Conservation (phyloP, 2,113 vertebrate species). For the Leiothrix lutea region DNA sequence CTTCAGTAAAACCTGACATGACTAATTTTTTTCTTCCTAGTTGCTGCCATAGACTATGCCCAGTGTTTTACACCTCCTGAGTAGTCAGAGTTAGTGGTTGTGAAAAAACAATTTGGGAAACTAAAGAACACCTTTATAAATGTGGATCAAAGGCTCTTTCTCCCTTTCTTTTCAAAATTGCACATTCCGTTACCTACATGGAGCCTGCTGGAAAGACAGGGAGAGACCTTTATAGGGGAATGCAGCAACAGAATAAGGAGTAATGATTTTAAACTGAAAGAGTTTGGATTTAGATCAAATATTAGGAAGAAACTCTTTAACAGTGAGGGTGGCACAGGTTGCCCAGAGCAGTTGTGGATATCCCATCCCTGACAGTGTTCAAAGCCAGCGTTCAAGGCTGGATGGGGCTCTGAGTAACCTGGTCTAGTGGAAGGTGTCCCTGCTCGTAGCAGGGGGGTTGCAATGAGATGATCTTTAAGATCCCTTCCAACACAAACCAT, state of each 20-base stretch:
- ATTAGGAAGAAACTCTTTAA: background rate
- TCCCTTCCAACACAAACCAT: background rate
- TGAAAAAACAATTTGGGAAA: background rate
- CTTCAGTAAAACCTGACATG: background rate
- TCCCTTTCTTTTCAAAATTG: background rate
- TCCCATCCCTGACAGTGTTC: rapidly evolving
- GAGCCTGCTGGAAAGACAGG: rapidly evolving
- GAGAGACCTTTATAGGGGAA: background rate
- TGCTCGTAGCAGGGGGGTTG: rapidly evolving
- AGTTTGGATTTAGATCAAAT: background rate
- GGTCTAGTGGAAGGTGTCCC: rapidly evolving
- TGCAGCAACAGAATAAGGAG: rapidly evolving
- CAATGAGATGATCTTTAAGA: background rate
- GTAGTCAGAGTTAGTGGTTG: background rate
- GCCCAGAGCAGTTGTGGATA: rapidly evolving
- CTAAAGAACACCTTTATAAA: background rate
- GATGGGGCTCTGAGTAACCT: background rate
- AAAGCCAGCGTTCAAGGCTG: rapidly evolving
- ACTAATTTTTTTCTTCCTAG: background rate
- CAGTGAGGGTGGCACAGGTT: background rate
- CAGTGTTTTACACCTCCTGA: background rate
- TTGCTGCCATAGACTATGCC: background rate
- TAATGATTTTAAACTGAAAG: background rate
- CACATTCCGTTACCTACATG: background rate
- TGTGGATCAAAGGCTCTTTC: background rate